Percentiles rank a stretch among this genome's conserved stretches.
Conservation (phyloP, 2,797 vertebrate species). For the Menidia menidia region DNA sequence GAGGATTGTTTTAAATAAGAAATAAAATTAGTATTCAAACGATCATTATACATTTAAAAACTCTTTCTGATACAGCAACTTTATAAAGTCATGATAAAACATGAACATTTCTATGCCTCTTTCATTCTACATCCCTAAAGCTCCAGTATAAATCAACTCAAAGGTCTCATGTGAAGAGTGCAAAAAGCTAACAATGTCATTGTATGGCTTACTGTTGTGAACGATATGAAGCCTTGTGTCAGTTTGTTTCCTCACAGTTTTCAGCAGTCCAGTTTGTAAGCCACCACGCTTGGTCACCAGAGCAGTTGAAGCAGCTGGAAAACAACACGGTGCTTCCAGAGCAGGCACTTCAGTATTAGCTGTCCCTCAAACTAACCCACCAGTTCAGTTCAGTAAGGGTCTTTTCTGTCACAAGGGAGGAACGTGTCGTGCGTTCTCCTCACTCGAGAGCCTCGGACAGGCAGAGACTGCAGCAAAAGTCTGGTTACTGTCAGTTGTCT, state of each 20-base stretch:
- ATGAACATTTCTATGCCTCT: conserved; percentile 12
- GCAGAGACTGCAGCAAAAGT: conserved; percentile 24
- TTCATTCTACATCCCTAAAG: conserved; percentile 12
- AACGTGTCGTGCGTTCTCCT: background rate
- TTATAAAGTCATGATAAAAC: conserved; percentile 48
- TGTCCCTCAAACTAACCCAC: conserved; percentile 45
- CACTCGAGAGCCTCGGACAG: conserved; percentile 6
- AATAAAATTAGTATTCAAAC: conserved; percentile 58
- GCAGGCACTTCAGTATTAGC: conserved; percentile 79
- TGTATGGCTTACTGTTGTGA: conserved; percentile 73
- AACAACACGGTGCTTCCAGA: conserved; percentile 63
- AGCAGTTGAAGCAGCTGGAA: conserved; percentile 56
- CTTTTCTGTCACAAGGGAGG: conserved; percentile 6
- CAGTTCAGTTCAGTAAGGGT: conserved; percentile 45
- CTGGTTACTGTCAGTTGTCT: conserved; percentile 5
- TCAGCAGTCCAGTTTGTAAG: conserved; percentile 53
- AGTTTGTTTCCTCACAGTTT: conserved; percentile 58
- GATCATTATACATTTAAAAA: conserved; percentile 43
- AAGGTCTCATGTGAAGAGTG: conserved; percentile 59
- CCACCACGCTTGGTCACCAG: conserved; percentile 44
- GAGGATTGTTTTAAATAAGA: conserved; percentile 22
- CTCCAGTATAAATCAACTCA: conserved; percentile 9
- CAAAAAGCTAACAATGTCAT: conserved; percentile 72
- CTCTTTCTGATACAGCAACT: conserved; percentile 29
- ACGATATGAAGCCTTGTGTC: conserved; percentile 47